Evolutionary conservation across 2,797 vertebrate species (phyloP), one percentile per base, ranked within the genome.

Genomic region (Anguilla anguilla): DNA sequence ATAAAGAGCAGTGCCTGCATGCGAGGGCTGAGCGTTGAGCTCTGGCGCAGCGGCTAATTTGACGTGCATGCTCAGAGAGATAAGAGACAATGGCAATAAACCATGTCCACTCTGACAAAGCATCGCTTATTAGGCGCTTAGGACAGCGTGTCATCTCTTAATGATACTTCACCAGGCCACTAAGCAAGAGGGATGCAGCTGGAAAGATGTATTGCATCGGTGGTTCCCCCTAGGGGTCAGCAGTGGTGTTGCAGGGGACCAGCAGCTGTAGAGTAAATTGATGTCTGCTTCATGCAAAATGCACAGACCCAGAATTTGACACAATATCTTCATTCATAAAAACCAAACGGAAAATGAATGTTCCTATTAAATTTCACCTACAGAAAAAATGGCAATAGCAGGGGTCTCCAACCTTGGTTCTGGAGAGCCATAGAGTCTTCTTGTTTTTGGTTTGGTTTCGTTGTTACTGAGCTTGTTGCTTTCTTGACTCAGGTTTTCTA

Each of bases 21-120:
- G 61, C 31, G 28, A 55, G 49, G 81, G 39, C 22, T 55, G 64
- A 57, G 83, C 43, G 2, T 55, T 39, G 82, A 91, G 79, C 79
- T n/a, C 61, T 84, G 87, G 61, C 31, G 43, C 43, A 39, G 77
- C 6, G 67, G 83, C 64, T 72, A 87, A 87, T 87, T 84, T 84
- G 22, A 87, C 28, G 67, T 51, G 87, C 82, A 55, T 84, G 64
- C 49, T 51, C 67, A 31, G 49, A 49, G 61, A 87, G 87, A 84
- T 87, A 87, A 87, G 83, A 87, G 87, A 51, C 46, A 19, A 67
- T 51, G 22, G 61, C 67, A 67, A 84, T 87, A 67, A 84, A 87
- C 82, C 87, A 87, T 84, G 82, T 84, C 61, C 61, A 83, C 64
- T 83, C 55, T 87, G 82, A 87, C 82, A 84, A 87, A 84, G 82